Base-by-base conservation (phyloP, 2,797 vertebrate species). In the Parambassis ranga region DNA sequence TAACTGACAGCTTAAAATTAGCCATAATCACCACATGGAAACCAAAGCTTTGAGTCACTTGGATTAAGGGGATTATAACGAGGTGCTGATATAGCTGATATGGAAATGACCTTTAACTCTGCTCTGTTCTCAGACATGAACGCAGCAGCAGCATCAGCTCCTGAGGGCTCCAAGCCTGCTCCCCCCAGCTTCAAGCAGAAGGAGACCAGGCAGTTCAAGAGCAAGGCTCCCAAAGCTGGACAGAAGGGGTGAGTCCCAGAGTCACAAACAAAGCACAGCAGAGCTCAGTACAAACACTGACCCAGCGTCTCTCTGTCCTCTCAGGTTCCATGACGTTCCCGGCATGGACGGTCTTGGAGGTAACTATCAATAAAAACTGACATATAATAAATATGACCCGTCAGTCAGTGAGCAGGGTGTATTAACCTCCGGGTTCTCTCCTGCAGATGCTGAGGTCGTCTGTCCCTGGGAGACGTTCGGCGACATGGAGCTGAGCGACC, bases 401-500 rank as follows among this genome's bases (percentile, higher is more conserved):
- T n/a, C n/a, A n/a, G n/a, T n/a, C n/a, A n/a, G n/a, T n/a, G n/a
- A n/a, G n/a, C n/a, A n/a, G n/a, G n/a, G n/a, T n/a, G n/a, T n/a
- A n/a, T n/a, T n/a, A n/a, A n/a, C n/a, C n/a, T n/a, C n/a, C n/a
- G n/a, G n/a, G n/a, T n/a, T 47, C 22, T 41, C 16, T 33, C 46
- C 28, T 46, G 39, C 51, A 87, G 85, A 71, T 2, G 37, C 47
- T 0, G 79, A 46, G 1, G 68, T 87, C 2, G 3, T 89, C 53
- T 90, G 88, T 38, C 84, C 85, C 20, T 90, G 88, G 88, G 84
- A 89, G 72, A 75, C 75, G 4, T 89, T 87, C 13, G 85, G 73
- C 1, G 88, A 87, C 62, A 63, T 85, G 58, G 88, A 89, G 65
- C 73, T 89, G 75, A 84, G 61, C 0, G 84, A 90, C 4, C 66